Evolutionary conservation across 2,797 vertebrate genomes (phyloP), one percentile per base, ranked within the genome.

Genomic region (Neoniphon sammara): DNA sequence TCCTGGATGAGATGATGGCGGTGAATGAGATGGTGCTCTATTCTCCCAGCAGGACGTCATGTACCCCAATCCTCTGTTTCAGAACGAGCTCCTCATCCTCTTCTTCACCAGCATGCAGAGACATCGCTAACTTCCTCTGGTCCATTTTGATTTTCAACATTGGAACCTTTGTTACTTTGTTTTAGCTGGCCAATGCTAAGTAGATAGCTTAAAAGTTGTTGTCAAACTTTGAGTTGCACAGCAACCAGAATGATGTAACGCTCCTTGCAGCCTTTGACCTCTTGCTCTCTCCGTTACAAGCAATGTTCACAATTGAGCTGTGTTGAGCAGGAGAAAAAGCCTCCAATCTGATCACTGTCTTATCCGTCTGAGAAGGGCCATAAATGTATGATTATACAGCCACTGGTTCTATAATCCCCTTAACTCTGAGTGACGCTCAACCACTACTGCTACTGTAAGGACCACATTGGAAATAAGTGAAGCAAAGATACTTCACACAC

Each of bases 401-500:
- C 59, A 72, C 86, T 82, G 77, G 68, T 49, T 80, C 83, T 62
- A 64, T 15, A 31, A 52, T 65, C 47, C 47, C 18, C 47, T 34
- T 36, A 20, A 34, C 27, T 15, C 8, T 11, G 31, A 18, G 27
- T 52, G 30, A 47, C 44, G 20, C 42, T 47, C 73, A 75, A 76
- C 69, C 49, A 39, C 57, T 36, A 36, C 57, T 46, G 44, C 44
- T 46, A 39, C 18, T 59, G n/a, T 21, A 36, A 39, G 18, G 30
- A 31, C 30, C 30, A 25, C 15, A 18, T 57, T 57, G 55, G 55
- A 54, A 10, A 78, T 77, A 77, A 85, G 21, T 42, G 82, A 78
- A 82, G 80, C 78, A 84, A 66, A 71, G 60, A 60, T 66, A 78
- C 70, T 80, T 71, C 76, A 74, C 56, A 61, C 71, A 75, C 55